Evolutionary conservation across 1,140 invertebrate genomes (phyloP).

Genomic region (Alviniconcha marisindica): DNA sequence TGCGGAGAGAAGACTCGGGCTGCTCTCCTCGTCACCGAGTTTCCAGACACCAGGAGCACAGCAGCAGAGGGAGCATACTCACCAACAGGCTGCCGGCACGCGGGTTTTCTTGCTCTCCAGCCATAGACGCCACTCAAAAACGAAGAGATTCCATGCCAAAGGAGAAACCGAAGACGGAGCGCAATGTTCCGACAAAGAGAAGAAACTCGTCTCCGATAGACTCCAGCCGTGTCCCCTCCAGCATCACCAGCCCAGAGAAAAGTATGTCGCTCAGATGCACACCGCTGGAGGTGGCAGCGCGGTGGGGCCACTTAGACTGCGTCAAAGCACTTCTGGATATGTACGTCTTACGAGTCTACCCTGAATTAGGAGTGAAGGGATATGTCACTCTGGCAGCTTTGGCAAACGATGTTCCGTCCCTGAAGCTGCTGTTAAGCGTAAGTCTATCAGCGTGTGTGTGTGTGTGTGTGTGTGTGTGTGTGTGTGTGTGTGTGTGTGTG

Average conservation of each 20-base stretch:
- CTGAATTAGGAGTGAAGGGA: slow-evolving; percentile 47
- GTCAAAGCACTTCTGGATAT: slow-evolving; percentile 60
- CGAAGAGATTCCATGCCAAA: too few relatives aligned
- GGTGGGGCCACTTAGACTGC: slow-evolving; percentile 52
- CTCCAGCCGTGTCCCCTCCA: not conserved
- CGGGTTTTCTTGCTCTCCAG: too few relatives aligned
- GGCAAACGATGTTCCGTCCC: slow-evolving; percentile 45
- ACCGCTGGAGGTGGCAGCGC: slow-evolving; percentile 62
- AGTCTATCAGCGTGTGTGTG: too few relatives aligned
- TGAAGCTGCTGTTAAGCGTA: slow-evolving; percentile 51
- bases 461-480: too few relatives aligned
- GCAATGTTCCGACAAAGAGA: too few relatives aligned
- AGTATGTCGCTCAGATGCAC: not conserved
- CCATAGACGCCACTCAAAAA: not conserved
- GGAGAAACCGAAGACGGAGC: too few relatives aligned
- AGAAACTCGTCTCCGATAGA: not conserved
- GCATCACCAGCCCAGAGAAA: not conserved
- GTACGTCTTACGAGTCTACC: slow-evolving; percentile 53
- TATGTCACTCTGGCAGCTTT: slow-evolving; percentile 64
- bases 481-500: too few relatives aligned
- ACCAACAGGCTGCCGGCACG: not conserved
- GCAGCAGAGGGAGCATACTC: not conserved
- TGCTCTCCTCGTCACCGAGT: too few relatives aligned
- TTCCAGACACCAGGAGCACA: too few relatives aligned
- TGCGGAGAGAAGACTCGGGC: too few relatives aligned